Evolutionary conservation across 2,113 vertebrate species (phyloP).

Genomic region (Eolophus roseicapilla): DNA sequence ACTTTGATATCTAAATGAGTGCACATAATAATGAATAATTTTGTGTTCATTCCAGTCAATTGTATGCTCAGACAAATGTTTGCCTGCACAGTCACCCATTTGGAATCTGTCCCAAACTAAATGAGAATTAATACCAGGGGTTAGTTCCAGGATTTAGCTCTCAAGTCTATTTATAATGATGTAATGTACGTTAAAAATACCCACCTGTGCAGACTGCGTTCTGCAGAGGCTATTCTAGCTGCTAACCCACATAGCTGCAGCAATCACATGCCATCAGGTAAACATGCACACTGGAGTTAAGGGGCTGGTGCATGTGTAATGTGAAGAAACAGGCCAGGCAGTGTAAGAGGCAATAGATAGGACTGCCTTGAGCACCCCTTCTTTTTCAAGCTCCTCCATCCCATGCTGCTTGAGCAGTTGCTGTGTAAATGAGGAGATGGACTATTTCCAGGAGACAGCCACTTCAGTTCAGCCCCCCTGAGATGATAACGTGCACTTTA

Average conservation of each 20-base stretch:
- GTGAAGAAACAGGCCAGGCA: background rate
- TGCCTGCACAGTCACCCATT: slow-evolving; percentile 30
- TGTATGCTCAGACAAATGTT: slow-evolving; percentile 11
- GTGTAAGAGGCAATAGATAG: background rate
- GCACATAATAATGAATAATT: background rate
- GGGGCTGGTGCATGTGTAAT: background rate
- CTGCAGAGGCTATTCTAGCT: background rate
- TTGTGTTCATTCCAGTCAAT: slow-evolving; percentile 32
- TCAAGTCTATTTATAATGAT: slow-evolving; percentile 8
- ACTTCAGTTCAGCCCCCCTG: background rate
- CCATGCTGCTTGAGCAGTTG: background rate
- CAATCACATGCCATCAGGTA: fast-evolving
- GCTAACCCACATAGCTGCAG: background rate
- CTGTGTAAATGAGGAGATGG: background rate
- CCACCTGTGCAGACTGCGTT: background rate
- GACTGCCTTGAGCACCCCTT: background rate
- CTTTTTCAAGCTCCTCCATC: background rate
- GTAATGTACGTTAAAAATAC: background rate
- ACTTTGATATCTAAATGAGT: slow-evolving; percentile 15
- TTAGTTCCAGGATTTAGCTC: slow-evolving; percentile 20
- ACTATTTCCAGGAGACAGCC: background rate
- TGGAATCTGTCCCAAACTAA: slow-evolving; percentile 32
- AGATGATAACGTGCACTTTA: background rate
- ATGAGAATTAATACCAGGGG: slow-evolving; percentile 24
- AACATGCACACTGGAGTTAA: background rate